Evolutionary conservation across 1,140 invertebrate genomes (phyloP), one percentile per base, ranked within the genome.

Genomic region (Drosophila elegans): DNA sequence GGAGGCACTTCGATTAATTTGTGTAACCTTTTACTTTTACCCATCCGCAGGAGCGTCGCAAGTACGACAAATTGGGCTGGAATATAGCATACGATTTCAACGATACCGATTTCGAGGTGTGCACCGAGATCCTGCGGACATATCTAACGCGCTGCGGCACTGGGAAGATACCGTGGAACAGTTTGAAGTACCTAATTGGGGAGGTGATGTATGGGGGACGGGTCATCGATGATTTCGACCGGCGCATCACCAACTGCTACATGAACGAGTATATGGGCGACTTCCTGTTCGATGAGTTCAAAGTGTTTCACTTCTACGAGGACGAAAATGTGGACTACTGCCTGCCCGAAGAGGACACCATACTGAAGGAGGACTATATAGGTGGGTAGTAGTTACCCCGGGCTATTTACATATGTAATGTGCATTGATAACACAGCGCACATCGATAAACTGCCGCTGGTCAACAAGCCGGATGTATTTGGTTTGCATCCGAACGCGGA

Each of bases 191-290:
- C 92, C 93, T 98, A 3, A 97, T 98, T 88, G 97, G 97, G 66
- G 97, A 98, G 93, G 96, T 98, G 5, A 98, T 98, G 96, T 98
- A 98, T 91, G 97, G 97, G 13, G 97, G 97, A 25, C 94, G 97
- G 71, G 96, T 98, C 13, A 98, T 98, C 71, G 97, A 98, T 85
- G 95, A 96, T 85, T 98, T 96, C 93, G 97, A 98, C 92, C 94
- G 97, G 27, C 94, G 97, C 64, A 95, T 98, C 4, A 95, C 97
- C 1, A 94, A 95, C 62, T 97, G 96, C 0, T 98, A 98, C 90
- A 97, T 98, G 96, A 95, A 98, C 90, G 97, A 98, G 92, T 98
- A 98, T 90, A 96, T 98, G 94, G 97, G 97, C 0, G 97, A 98
- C 82, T 98, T 98, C 91, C 93, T 98, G 21, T 98, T 98, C 85